Base-by-base conservation (phyloP, 2,797 vertebrate species). In the Protosalanx chinensis region DNA sequence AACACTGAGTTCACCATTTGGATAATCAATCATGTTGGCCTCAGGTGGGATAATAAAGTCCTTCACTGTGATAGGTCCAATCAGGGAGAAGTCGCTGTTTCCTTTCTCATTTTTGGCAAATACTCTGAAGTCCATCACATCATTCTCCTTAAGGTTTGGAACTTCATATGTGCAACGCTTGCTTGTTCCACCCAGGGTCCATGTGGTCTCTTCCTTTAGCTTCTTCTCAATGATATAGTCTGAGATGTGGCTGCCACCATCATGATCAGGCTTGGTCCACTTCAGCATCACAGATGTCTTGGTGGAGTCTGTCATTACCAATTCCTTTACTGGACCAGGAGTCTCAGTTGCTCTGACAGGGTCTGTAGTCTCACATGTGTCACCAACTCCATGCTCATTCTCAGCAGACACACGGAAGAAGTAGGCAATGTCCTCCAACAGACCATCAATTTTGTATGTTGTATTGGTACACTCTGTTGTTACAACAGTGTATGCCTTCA, bases 21-120 rank as follows among this genome's bases (percentile, higher is more conserved):
- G 93, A 85, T 96, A 96, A 84, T 98, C 97, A 78, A 81, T 93
- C 71, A 99, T 92, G 80, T 87, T 95, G 65, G 95, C 96, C 83
- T 96, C 94, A 32, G 97, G 96, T 72, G 91, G 92, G 87, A 98
- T 96, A 64, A 95, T 79, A 75, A 94, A 90, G 79, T 98, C 95
- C 79, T 94, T 93, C 49, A 99, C 96, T 80, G 93, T 95, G 76
- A 99, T 92, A 1, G 96, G 95, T 81, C 95, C 95, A 86, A 95
- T 88, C 78, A 88, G 91, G 77, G 94, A 95, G 83, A 93, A 86
- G 53, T 99, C 97, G 72, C 97, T 97, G 71, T 87, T 90, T 64
- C 97, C 97, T 85, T 98, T 99, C 83, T 98, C 97, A n/a, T 99
- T 99, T 88, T 96, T 97, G 70, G 97, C 95, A 73, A 91, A 96